phyloP scores from a whole-genome alignment of 2,888 invertebrate genomes.

The Diaphora mendica region DNA sequence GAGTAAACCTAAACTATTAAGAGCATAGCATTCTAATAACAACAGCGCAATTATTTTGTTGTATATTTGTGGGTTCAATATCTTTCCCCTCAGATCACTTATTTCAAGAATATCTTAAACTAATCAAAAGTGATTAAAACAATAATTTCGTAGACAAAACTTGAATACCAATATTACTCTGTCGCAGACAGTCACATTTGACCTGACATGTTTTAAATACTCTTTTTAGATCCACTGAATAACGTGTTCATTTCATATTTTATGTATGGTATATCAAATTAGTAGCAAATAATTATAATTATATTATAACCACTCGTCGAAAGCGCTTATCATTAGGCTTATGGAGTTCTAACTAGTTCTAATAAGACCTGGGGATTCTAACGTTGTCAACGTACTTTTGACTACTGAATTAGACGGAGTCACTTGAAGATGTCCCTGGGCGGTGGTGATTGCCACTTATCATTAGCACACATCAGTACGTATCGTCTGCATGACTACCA shows the following conservation, averaged over 20 bases:
- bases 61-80: neutral
- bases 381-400: no score
- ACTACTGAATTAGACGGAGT: no score
- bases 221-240: constrained; percentile 8
- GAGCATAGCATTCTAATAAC: neutral
- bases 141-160: constrained; percentile 37
- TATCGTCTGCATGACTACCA: no score
- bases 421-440: no score
- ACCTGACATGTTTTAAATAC: constrained; percentile 31
- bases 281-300: no score
- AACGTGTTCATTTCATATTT: neutral
- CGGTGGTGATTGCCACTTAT: no score
- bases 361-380: no score
- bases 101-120: constrained; percentile 1
- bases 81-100: neutral
- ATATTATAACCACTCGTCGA: neutral
- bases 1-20: no score
- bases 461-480: no score
- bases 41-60: neutral
- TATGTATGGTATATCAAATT: neutral
- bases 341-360: neutral
- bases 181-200: constrained; percentile 52
- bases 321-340: neutral
- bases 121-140: constrained; percentile 29
- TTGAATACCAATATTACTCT: constrained; percentile 56